A percentile compares a stretch with the other conserved stretches of the same genome.
phyloP scores from a whole-genome alignment of 1,140 invertebrate genomes.

The Drosophila gunungcola region DNA sequence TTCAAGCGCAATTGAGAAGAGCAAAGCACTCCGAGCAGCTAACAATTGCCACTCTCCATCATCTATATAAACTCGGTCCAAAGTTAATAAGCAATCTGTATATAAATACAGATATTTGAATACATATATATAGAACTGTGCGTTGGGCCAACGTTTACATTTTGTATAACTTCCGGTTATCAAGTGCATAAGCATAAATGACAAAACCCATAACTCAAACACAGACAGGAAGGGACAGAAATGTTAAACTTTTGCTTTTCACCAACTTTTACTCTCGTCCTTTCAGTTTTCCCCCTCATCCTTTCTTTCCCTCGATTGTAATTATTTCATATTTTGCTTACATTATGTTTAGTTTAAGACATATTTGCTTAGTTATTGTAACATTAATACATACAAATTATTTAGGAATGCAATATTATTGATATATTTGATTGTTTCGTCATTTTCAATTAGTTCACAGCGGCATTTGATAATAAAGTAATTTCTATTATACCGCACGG shows the following conservation, averaged over 20 bases:
- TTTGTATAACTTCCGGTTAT: slow-evolving; percentile 56
- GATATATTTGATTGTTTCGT: background rate
- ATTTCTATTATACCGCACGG: background rate
- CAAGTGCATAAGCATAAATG: slow-evolving; percentile 50
- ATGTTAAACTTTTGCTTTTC: slow-evolving; percentile 44
- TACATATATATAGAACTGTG: background rate
- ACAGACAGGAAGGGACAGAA: slow-evolving; percentile 32
- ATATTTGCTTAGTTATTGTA: too few species aligned
- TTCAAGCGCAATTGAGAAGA: slow-evolving; percentile 21
- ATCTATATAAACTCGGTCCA: slow-evolving; percentile 37
- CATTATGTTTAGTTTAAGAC: too few species aligned
- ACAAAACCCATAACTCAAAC: slow-evolving; percentile 58
- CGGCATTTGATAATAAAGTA: background rate
- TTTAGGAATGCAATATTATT: background rate
- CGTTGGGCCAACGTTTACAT: slow-evolving; percentile 50
- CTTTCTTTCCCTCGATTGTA: background rate
- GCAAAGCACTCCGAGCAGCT: slow-evolving; percentile 22
- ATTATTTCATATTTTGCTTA: too few species aligned
- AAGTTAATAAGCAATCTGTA: slow-evolving; percentile 53
- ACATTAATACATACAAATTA: background rate
- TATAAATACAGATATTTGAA: slow-evolving; percentile 3
- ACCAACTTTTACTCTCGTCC: slow-evolving; percentile 34
- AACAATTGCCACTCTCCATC: slow-evolving; percentile 38
- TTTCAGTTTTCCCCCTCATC: background rate
- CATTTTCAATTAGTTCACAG: background rate